A percentile compares a stretch with the other conserved stretches of the same genome.
These are phyloP conservation scores for Rhabdophis nuchalis DNA, from an alignment of 2,797 vertebrate species.

Conservation along the genomic window DNA sequence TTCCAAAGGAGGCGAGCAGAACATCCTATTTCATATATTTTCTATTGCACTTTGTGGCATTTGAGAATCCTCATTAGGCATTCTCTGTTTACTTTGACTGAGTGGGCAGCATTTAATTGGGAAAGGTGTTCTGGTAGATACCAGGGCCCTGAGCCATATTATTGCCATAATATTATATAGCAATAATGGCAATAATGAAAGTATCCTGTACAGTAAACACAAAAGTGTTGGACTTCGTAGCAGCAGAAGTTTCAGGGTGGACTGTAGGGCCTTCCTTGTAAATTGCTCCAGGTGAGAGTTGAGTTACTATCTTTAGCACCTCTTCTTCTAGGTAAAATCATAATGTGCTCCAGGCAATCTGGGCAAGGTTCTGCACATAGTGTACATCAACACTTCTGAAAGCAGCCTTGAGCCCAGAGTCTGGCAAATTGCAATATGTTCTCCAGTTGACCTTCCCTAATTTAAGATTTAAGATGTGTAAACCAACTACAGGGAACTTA, in stretches of 20 bases:
- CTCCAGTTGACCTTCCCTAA: not conserved
- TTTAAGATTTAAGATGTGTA: not conserved
- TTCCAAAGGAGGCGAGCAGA: not conserved
- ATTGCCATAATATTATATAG: not conserved
- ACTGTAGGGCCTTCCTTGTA: not conserved
- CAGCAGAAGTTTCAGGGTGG: not conserved
- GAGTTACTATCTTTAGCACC: not conserved
- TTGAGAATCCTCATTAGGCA: not conserved
- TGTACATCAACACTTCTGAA: not conserved
- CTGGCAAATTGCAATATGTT: not conserved
- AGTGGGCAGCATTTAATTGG: not conserved
- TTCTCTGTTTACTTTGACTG: not conserved
- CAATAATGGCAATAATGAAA: not conserved
- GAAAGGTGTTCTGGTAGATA: not conserved
- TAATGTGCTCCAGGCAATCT: not conserved
- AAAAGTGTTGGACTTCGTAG: not conserved
- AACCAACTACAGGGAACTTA: not conserved
- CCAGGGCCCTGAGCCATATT: not conserved
- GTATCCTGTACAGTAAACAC: not conserved
- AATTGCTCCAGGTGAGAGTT: not conserved
- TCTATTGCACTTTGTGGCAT: not conserved
- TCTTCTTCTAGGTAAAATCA: not conserved
- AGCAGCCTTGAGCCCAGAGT: not conserved
- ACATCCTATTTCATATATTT: not conserved
- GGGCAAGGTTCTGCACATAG: not conserved